phyloP scores from a whole-genome alignment of 2,797 vertebrate genomes.

The Parauchenoglanis ngamensis region DNA sequence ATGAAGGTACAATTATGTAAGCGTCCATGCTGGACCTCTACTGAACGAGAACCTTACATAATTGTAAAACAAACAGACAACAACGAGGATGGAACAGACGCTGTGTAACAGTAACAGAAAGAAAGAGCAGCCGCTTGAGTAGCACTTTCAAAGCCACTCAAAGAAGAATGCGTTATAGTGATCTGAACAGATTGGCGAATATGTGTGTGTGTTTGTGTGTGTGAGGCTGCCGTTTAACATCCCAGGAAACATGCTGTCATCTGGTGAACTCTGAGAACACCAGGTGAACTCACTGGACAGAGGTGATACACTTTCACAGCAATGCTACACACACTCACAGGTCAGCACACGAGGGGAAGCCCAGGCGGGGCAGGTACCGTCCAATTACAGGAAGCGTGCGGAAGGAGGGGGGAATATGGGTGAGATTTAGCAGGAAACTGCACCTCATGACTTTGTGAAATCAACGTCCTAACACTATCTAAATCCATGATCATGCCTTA shows the following conservation, averaged over 20 bases:
- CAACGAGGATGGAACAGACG: neutral
- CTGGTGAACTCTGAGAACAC: neutral
- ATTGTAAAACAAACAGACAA: neutral
- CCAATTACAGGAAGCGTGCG: slow-evolving; percentile 62
- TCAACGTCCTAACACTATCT: neutral
- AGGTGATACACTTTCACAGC: slow-evolving; percentile 20
- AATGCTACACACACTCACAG: slow-evolving; percentile 66
- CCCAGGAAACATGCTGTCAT: slow-evolving; percentile 5
- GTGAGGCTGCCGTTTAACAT: neutral
- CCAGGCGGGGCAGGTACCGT: slow-evolving; percentile 44
- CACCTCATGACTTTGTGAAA: slow-evolving; percentile 15
- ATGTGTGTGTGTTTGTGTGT: neutral
- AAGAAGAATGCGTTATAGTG: neutral
- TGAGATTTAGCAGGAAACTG: slow-evolving; percentile 38
- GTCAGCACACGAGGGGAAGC: slow-evolving; percentile 43
- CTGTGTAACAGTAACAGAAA: neutral
- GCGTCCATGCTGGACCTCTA: neutral
- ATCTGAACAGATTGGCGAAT: neutral
- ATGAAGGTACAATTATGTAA: slow-evolving; percentile 19
- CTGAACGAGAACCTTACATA: neutral
- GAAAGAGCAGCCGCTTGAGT: neutral
- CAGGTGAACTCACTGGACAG: slow-evolving; percentile 1
- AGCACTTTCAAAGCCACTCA: neutral
- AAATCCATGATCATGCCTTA: neutral
- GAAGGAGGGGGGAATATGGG: slow-evolving; percentile 44